A percentile compares a stretch with the other conserved stretches of the same genome.
phyloP scores from a whole-genome alignment of 2,797 vertebrate species.

The Enteromius afrohamiltoni region DNA sequence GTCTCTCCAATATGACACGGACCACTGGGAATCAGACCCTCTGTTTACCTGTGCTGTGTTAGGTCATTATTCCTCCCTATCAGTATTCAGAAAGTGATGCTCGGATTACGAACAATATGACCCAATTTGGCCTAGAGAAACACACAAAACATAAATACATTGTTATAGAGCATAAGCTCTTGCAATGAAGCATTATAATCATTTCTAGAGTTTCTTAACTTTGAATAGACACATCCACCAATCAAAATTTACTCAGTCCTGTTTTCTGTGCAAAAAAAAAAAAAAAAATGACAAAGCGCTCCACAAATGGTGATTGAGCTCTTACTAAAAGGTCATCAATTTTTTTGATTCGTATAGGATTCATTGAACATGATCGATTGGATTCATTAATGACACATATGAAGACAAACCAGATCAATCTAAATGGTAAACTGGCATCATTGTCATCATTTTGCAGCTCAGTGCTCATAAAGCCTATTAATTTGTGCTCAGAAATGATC shows the following conservation, averaged over 20 bases:
- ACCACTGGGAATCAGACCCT: conserved; percentile 48
- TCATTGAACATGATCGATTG: conserved; percentile 54
- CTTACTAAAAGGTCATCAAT: conserved; percentile 53
- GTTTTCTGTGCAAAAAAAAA: background rate
- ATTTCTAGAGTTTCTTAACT: background rate
- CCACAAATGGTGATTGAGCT: conserved; percentile 31
- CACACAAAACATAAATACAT: conserved; percentile 8
- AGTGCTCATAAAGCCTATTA: conserved; percentile 46
- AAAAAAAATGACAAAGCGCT: background rate
- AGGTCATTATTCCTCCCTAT: conserved; percentile 40
- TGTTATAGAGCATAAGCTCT: background rate
- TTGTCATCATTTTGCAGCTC: conserved; percentile 55
- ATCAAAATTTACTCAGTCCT: background rate
- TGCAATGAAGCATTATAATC: background rate
- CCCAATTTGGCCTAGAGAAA: conserved; percentile 3
- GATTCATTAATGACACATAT: conserved; percentile 60
- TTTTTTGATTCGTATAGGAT: conserved; percentile 36
- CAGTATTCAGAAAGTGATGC: conserved; percentile 48
- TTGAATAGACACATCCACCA: background rate
- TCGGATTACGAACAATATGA: conserved; percentile 24
- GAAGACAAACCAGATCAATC: conserved; percentile 61
- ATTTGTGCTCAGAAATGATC: conserved; percentile 42
- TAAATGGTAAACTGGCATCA: conserved; percentile 49
- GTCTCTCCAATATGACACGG: conserved; percentile 48
- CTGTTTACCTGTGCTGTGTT: conserved; percentile 57